Evolutionary conservation across 2,113 vertebrate species (phyloP).

Genomic region (Polypterus bichir): DNA sequence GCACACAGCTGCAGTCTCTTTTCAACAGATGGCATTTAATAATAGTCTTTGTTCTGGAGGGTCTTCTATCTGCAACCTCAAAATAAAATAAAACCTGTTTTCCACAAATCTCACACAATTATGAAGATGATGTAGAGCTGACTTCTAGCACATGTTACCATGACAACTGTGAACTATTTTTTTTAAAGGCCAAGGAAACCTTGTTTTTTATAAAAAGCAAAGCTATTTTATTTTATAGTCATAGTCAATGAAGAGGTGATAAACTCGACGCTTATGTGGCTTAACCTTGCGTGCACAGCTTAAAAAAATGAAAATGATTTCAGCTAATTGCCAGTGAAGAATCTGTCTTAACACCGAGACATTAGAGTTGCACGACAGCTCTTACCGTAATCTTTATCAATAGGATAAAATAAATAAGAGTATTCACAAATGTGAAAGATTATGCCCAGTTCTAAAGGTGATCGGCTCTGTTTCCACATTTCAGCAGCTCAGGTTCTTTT

Average conservation of each 20-base stretch:
- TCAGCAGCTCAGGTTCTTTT: no score
- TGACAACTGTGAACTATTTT: constrained; percentile 29
- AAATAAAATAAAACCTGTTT: constrained; percentile 28
- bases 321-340: no score
- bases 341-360: no score
- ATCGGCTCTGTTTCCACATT: no score
- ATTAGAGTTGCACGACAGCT: no score
- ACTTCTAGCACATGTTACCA: constrained; percentile 29
- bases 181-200: constrained; percentile 28
- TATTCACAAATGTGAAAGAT: no score
- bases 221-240: constrained; percentile 18
- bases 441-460: no score
- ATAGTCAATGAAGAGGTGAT: constrained; percentile 10
- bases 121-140: constrained; percentile 26
- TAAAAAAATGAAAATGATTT: no score
- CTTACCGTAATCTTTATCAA: no score
- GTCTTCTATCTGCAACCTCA: constrained; percentile 32
- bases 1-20: constrained; percentile 40
- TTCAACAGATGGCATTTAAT: constrained; percentile 55
- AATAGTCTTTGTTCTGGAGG: constrained; percentile 44
- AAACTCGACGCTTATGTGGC: no score
- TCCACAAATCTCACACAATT: constrained; percentile 26
- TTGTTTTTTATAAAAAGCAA: neutral
- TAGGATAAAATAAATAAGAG: no score
- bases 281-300: no score